These are phyloP conservation scores for Bambusicola thoracicus DNA, from an alignment of 2,113 vertebrate genomes.

Conservation along the genomic window DNA sequence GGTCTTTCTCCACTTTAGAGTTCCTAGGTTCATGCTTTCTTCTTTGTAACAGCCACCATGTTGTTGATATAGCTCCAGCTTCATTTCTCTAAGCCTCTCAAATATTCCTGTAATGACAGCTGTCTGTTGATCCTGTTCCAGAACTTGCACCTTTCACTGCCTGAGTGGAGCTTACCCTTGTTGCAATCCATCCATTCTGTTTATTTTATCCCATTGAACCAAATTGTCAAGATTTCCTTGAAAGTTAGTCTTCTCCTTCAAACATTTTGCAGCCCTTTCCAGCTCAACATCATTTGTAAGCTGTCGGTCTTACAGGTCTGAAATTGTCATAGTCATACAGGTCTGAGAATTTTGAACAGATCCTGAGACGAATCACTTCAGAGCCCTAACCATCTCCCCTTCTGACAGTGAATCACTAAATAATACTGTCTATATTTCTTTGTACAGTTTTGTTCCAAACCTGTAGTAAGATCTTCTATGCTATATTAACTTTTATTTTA, in stretches of 20 bases:
- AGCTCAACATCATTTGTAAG: background rate
- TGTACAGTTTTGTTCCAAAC: background rate
- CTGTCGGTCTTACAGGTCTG: background rate
- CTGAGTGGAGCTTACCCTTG: background rate
- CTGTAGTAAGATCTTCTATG: background rate
- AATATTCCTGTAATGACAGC: background rate
- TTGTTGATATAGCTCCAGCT: background rate
- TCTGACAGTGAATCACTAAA: background rate
- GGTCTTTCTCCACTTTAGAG: background rate
- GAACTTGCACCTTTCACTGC: background rate
- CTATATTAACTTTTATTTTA: background rate
- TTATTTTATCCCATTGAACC: background rate
- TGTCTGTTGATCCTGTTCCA: background rate
- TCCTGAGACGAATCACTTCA: background rate
- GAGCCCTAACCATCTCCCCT: background rate
- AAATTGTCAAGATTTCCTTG: background rate
- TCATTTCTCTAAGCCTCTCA: background rate
- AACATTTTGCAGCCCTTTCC: background rate
- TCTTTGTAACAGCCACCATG: background rate
- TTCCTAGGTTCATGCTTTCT: background rate
- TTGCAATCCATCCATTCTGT: background rate
- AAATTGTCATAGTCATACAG: background rate
- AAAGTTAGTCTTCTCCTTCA: background rate
- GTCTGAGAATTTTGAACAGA: background rate
- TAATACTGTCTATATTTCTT: background rate